Percentiles rank a stretch among this genome's conserved stretches.
Evolutionary conservation across 1,140 invertebrate genomes (phyloP).

Genomic region (Periplaneta americana): DNA sequence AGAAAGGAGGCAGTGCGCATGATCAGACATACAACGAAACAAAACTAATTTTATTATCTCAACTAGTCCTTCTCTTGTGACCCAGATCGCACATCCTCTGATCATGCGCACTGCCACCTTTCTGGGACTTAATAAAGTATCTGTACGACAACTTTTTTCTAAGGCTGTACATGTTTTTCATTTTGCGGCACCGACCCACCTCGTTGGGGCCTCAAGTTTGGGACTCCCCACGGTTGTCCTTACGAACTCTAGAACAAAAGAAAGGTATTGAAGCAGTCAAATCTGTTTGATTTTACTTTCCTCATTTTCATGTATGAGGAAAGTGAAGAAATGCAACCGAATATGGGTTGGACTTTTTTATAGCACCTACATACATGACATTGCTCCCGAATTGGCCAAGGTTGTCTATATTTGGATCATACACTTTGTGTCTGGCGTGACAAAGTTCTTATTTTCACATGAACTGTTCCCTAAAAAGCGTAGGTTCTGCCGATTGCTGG

Average conservation of each 20-base stretch:
- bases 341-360: background rate
- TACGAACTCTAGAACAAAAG: background rate
- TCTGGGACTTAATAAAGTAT: too few species aligned
- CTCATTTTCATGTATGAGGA: background rate
- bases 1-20: too few species aligned
- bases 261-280: background rate
- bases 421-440: background rate
- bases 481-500: background rate
- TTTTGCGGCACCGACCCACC: background rate
- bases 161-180: too few species aligned
- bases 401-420: background rate
- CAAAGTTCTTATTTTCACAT: background rate
- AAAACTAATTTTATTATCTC: too few species aligned
- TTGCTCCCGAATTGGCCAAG: background rate
- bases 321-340: background rate
- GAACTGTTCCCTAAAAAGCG: background rate
- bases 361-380: background rate
- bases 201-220: background rate
- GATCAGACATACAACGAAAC: too few species aligned
- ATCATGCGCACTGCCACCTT: too few species aligned
- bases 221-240: background rate
- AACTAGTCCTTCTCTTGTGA: too few species aligned
- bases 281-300: background rate
- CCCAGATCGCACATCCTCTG: too few species aligned
- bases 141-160: too few species aligned